A percentile compares a stretch with the other conserved stretches of the same genome.
Evolutionary conservation across 2,888 invertebrate species (phyloP).

Genomic region (Pediacus dermestoides): DNA sequence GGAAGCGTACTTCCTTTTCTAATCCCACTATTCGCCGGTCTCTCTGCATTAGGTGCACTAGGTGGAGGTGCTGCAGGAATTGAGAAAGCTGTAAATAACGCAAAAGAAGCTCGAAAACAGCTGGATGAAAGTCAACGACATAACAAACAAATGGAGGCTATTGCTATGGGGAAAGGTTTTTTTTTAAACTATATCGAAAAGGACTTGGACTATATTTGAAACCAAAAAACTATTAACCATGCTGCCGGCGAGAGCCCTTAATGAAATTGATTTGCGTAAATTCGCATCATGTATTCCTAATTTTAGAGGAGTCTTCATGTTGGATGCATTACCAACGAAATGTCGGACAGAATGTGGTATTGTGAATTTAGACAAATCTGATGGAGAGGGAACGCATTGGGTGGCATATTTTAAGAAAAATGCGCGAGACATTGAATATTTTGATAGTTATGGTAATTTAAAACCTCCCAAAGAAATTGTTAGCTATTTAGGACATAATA

Average conservation of each 20-base stretch:
- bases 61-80: slow-evolving; percentile 42
- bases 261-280: slow-evolving; percentile 32
- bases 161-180: slow-evolving; percentile 40
- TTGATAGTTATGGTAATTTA: too few relatives aligned
- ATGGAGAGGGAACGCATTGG: too few relatives aligned
- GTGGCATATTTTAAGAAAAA: too few relatives aligned
- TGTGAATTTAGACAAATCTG: too few relatives aligned
- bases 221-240: slow-evolving; percentile 22
- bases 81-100: slow-evolving; percentile 39
- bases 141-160: slow-evolving; percentile 42
- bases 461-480: too few relatives aligned
- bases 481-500: too few relatives aligned
- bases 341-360: slow-evolving; percentile 32
- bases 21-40: slow-evolving; percentile 41
- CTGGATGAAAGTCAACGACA: slow-evolving; percentile 38
- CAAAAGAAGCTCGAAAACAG: slow-evolving; percentile 36
- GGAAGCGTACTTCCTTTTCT: slow-evolving; percentile 36
- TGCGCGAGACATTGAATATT: too few relatives aligned
- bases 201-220: slow-evolving; percentile 22
- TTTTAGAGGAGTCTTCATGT: slow-evolving; percentile 41
- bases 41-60: slow-evolving; percentile 39
- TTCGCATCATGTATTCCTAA: slow-evolving; percentile 24
- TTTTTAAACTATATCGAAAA: slow-evolving; percentile 33
- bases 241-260: slow-evolving; percentile 34
- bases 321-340: slow-evolving; percentile 40